Evolutionary conservation across 2,113 vertebrate species (phyloP).

Genomic region (Cavia aperea): DNA sequence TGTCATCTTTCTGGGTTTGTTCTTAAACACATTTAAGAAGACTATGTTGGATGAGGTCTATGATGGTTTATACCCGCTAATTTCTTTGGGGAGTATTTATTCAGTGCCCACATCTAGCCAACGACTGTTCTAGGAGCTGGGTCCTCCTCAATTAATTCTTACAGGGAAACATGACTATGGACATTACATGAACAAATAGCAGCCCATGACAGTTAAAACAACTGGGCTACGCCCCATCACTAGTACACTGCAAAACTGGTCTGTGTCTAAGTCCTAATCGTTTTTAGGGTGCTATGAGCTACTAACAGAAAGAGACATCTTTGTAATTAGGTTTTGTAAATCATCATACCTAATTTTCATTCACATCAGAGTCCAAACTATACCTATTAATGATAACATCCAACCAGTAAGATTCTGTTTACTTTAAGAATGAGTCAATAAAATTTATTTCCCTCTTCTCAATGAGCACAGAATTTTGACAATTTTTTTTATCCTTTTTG

Average conservation of each 20-base stretch:
- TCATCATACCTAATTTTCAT: neutral
- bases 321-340: neutral
- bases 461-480: neutral
- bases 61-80: neutral
- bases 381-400: neutral
- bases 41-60: neutral
- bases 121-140: neutral
- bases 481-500: neutral
- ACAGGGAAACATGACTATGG: neutral
- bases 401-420: neutral
- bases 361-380: neutral
- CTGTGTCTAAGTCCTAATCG: neutral
- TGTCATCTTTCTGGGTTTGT: neutral
- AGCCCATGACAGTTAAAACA: neutral
- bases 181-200: neutral
- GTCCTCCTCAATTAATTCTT: neutral
- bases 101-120: neutral
- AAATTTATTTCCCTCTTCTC: neutral
- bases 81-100: neutral
- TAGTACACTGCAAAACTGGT: neutral
- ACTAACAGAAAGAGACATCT: neutral
- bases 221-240: neutral
- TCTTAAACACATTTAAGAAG: neutral
- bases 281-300: neutral
- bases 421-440: neutral